Evolutionary conservation across 2,888 invertebrate genomes (phyloP).

Genomic region (Drosophila fungiperda): DNA sequence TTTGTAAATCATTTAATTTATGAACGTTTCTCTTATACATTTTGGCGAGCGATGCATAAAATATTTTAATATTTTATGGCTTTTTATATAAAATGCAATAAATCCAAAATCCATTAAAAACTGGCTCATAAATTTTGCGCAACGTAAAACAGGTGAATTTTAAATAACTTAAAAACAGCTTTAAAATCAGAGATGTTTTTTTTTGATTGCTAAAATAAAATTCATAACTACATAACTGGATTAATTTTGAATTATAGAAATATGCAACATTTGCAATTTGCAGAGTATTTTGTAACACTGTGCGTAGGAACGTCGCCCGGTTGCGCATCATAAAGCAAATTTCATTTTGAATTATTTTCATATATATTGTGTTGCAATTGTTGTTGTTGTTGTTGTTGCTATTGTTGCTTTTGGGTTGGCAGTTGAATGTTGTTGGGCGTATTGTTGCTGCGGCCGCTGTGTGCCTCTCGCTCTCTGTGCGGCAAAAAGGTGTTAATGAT

Average conservation of each 20-base stretch:
- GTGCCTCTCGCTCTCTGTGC: conserved; percentile 64
- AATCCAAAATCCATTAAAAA: not conserved
- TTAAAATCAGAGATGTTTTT: not conserved
- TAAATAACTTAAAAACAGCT: not conserved
- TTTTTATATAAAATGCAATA: not conserved
- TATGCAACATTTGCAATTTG: not conserved
- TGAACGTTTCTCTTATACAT: conserved; percentile 7
- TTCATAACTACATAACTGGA: not conserved
- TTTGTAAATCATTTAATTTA: not conserved
- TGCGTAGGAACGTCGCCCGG: conserved; percentile 70
- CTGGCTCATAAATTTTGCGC: not conserved
- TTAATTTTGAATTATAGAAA: not conserved
- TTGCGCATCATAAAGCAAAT: conserved; percentile 85
- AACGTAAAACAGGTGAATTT: not conserved
- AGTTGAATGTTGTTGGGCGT: conserved; percentile 57
- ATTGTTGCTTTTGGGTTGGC: conserved; percentile 39
- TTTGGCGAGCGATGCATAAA: not conserved
- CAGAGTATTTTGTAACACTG: conserved; percentile 30
- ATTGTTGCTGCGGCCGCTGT: conserved; percentile 45
- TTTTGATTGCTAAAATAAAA: not conserved
- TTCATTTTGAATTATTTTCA: conserved; percentile 85
- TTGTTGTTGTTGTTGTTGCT: conserved; percentile 21
- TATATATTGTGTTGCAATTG: conserved; percentile 58
- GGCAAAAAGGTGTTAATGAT: conserved; percentile 83
- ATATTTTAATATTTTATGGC: not conserved